These are phyloP conservation scores for Tenrec ecaudatus DNA, from an alignment of 2,113 vertebrate species.

Conservation along the genomic window DNA sequence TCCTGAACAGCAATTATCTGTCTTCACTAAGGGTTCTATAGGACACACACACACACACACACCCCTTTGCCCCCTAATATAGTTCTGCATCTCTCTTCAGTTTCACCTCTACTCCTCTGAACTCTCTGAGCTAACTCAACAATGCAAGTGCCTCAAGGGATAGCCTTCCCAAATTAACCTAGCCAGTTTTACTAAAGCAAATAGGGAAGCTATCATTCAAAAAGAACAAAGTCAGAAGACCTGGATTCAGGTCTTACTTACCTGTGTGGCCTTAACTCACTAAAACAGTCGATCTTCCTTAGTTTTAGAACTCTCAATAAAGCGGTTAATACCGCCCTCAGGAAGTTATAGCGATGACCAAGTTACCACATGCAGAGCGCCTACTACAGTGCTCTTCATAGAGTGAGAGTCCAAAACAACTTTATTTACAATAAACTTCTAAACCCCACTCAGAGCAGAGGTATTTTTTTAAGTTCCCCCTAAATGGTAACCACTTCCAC, in stretches of 20 bases:
- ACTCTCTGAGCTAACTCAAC: conserved; percentile 19
- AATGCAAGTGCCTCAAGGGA: conserved; percentile 5
- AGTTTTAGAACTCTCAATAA: conserved; percentile 48
- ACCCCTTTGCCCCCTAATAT: neutral
- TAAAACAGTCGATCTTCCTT: neutral
- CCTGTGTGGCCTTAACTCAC: neutral
- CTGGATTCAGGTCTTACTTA: conserved; percentile 35
- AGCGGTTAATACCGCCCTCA: conserved; percentile 22
- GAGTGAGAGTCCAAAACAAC: neutral
- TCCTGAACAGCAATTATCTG: neutral
- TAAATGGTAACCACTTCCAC: conserved; percentile 51
- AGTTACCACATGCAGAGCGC: neutral
- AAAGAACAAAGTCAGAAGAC: conserved; percentile 39
- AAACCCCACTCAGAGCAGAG: neutral
- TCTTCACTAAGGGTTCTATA: neutral
- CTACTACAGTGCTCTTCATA: neutral
- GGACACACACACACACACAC: neutral
- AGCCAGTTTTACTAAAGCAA: conserved; percentile 26
- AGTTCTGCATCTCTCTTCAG: conserved; percentile 3
- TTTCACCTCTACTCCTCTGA: conserved; percentile 31
- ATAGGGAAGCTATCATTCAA: conserved; percentile 20
- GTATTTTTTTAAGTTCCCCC: neutral
- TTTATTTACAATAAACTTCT: conserved; percentile 6
- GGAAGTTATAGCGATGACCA: neutral
- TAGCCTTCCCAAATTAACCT: conserved; percentile 14